Conservation (phyloP, 1,140 invertebrate genomes). For the Hylaeus anthracinus region DNA sequence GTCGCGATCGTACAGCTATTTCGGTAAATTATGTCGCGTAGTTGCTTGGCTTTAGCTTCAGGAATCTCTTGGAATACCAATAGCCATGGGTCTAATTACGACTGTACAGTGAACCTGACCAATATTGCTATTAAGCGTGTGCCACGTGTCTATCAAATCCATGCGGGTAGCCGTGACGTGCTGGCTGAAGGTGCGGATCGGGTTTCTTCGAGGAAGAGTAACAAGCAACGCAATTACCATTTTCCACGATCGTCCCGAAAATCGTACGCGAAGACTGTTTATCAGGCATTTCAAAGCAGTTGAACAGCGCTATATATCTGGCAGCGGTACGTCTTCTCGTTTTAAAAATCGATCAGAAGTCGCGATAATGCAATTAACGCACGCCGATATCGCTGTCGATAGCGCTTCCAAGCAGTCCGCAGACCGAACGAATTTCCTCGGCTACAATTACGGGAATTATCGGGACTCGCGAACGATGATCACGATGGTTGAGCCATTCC, state of each 20-base stretch:
- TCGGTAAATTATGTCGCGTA: slow-evolving; percentile 69
- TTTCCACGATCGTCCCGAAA: background rate
- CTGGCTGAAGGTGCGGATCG: too few species aligned
- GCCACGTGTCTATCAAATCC: slow-evolving; percentile 14
- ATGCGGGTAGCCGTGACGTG: background rate
- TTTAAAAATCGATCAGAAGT: background rate
- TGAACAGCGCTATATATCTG: background rate
- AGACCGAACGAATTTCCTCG: slow-evolving; percentile 42
- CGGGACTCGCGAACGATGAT: slow-evolving; percentile 45
- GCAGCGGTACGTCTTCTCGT: background rate
- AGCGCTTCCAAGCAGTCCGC: background rate
- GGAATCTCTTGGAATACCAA: slow-evolving; percentile 66
- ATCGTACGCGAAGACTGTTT: too few species aligned
- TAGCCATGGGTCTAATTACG: slow-evolving; percentile 63
- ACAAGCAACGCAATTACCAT: background rate
- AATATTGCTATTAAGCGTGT: slow-evolving; percentile 58
- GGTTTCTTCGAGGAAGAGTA: too few species aligned
- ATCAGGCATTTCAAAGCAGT: too few species aligned
- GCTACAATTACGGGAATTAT: slow-evolving; percentile 52
- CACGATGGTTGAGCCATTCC: slow-evolving; percentile 32
- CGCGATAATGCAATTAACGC: slow-evolving; percentile 24
- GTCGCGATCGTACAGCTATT: slow-evolving; percentile 66
- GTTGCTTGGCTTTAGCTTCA: slow-evolving; percentile 43
- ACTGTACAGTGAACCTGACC: slow-evolving; percentile 58
- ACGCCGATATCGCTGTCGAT: slow-evolving; percentile 24